phyloP scores from a whole-genome alignment of 2,113 vertebrate genomes.

The Xyliphius kryptos region DNA sequence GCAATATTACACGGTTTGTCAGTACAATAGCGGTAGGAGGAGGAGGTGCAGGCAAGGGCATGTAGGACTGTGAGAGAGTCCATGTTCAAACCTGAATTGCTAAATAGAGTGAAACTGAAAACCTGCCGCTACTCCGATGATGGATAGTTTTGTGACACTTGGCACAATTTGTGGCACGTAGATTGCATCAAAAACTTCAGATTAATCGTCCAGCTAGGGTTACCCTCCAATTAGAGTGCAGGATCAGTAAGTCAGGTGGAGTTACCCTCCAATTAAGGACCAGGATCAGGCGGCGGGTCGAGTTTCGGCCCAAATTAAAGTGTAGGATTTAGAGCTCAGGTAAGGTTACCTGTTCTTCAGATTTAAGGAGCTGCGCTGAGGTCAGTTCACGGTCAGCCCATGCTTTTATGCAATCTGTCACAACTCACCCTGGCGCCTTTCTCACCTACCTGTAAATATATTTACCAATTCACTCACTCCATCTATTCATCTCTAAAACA shows the following conservation, averaged over 20 bases:
- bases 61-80: constrained; percentile 36
- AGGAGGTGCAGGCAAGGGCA: constrained; percentile 28
- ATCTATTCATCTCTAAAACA: too few species aligned
- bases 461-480: too few species aligned
- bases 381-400: too few species aligned
- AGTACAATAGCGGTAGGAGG: constrained; percentile 25
- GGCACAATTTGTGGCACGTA: constrained; percentile 43
- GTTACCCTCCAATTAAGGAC: constrained; percentile 41
- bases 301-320: constrained; percentile 54
- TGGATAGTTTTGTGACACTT: constrained; percentile 47
- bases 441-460: too few species aligned
- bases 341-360: constrained; percentile 51
- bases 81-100: constrained; percentile 23
- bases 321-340: constrained; percentile 55
- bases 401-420: too few species aligned
- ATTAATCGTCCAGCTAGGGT: constrained; percentile 35
- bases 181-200: constrained; percentile 34
- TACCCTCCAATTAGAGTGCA: constrained; percentile 44
- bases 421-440: too few species aligned
- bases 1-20: constrained; percentile 23
- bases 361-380: too few species aligned
- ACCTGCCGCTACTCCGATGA: constrained; percentile 27
- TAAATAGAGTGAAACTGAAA: constrained; percentile 42
- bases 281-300: constrained; percentile 47
- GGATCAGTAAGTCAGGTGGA: constrained; percentile 52